Evolutionary conservation across 1,140 invertebrate genomes (phyloP).

Genomic region (Bilobella aurantiaca): DNA sequence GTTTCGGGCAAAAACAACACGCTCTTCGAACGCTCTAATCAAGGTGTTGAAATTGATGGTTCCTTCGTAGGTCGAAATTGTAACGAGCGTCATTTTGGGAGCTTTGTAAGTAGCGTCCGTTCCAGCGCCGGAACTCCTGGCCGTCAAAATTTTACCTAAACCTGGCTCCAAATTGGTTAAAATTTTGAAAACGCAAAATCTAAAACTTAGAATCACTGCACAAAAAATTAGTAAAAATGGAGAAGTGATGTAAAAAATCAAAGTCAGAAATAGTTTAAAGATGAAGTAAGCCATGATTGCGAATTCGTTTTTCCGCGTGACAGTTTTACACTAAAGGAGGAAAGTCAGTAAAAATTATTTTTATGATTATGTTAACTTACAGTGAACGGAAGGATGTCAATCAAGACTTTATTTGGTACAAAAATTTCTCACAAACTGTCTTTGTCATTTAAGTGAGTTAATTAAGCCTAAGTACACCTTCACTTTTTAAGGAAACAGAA

Average conservation of each 20-base stretch:
- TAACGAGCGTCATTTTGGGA: not conserved
- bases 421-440: no score
- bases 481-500: no score
- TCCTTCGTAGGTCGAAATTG: not conserved
- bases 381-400: no score
- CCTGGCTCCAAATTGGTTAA: not conserved
- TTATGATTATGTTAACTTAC: no score
- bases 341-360: not conserved
- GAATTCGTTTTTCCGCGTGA: not conserved
- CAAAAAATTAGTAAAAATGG: not conserved
- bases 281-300: not conserved
- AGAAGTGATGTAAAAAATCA: not conserved
- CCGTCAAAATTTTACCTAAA: not conserved
- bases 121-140: not conserved
- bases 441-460: no score
- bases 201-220: not conserved
- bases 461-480: no score
- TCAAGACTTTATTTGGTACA: no score
- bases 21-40: not conserved
- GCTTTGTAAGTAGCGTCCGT: not conserved
- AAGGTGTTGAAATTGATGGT: not conserved
- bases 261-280: not conserved
- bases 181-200: not conserved
- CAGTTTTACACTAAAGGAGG: not conserved
- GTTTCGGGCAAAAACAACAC: not conserved